phyloP scores from a whole-genome alignment of 2,888 invertebrate genomes.

The Brenthis daphne region DNA sequence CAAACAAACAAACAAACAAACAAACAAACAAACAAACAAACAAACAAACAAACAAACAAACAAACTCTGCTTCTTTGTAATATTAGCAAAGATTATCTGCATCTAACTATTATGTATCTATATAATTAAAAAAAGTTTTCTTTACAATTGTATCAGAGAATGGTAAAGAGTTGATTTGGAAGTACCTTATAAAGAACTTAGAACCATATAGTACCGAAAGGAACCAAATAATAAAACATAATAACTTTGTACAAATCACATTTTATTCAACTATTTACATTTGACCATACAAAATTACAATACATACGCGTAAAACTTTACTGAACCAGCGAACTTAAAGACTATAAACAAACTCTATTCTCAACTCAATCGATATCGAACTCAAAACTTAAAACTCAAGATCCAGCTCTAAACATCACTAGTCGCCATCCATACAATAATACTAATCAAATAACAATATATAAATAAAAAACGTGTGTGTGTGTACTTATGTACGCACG shows the following conservation, averaged over 20 bases:
- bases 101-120: no score
- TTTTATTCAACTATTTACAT: constrained; percentile 55
- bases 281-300: constrained; percentile 16
- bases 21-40: no score
- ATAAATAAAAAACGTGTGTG: no score
- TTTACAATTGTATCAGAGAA: not conserved
- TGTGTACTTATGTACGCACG: no score
- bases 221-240: constrained; percentile 41
- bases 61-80: no score
- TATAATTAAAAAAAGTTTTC: not conserved
- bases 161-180: not conserved
- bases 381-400: no score
- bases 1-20: no score
- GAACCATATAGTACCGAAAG: not conserved
- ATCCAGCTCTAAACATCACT: no score
- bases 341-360: constrained; percentile 33
- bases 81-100: no score
- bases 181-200: not conserved
- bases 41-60: no score
- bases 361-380: not conserved
- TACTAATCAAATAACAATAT: no score
- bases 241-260: constrained; percentile 69
- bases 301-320: constrained; percentile 4
- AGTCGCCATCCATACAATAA: no score
- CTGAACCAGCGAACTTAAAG: constrained; percentile 18